These are phyloP conservation scores for Andricus quercusramuli DNA, from an alignment of 2,888 invertebrate species.

Conservation along the genomic window DNA sequence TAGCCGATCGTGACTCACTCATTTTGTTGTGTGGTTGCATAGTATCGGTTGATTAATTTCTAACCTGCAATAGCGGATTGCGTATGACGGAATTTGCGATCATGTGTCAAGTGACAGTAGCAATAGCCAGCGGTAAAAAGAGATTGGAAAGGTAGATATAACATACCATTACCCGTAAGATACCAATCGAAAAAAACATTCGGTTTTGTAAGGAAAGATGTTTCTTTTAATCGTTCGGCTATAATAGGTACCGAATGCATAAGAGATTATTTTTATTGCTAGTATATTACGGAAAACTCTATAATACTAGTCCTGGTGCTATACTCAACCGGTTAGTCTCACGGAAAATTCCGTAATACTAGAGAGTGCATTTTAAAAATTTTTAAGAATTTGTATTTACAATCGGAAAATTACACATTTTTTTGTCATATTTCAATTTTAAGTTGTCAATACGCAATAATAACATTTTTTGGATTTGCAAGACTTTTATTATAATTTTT, in stretches of 20 bases:
- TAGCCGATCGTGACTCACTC: slow-evolving; percentile 30
- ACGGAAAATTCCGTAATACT: no score
- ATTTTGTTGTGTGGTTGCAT: slow-evolving; percentile 27
- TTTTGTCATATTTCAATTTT: no score
- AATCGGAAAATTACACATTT: no score
- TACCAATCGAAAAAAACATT: neutral
- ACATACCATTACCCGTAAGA: neutral
- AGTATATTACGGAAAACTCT: no score
- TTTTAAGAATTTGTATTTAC: no score
- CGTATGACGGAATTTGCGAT: slow-evolving; percentile 23
- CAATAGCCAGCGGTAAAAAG: slow-evolving; percentile 13
- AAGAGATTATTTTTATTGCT: neutral
- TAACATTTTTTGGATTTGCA: no score
- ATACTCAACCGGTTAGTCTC: no score
- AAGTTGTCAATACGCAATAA: no score
- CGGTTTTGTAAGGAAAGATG: neutral
- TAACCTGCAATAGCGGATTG: slow-evolving; percentile 26
- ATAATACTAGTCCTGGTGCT: no score
- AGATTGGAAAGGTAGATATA: slow-evolving; percentile 5
- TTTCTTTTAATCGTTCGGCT: neutral
- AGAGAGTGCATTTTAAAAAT: no score
- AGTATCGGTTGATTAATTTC: slow-evolving; percentile 25
- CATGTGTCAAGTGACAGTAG: slow-evolving; percentile 36
- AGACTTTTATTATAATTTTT: no score
- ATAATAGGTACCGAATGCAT: neutral